Percentiles rank a stretch among this genome's conserved stretches.
Conservation (phyloP, 1,140 invertebrate species). For the Bombus ignitus region DNA sequence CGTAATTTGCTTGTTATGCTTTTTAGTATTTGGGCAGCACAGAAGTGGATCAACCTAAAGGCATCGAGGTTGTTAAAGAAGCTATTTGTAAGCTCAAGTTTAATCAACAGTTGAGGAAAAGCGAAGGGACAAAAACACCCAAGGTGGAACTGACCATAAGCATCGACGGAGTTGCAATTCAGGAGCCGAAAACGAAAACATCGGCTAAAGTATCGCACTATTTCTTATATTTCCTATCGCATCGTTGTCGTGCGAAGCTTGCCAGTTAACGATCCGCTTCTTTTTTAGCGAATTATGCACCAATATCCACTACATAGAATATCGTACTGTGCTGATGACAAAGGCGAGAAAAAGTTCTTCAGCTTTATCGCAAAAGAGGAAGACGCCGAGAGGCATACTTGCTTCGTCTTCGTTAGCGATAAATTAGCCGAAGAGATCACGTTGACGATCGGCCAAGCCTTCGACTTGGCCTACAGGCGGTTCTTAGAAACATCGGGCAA, state of each 20-base stretch:
- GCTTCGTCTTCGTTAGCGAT: conserved; percentile 98
- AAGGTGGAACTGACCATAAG: conserved; percentile 97
- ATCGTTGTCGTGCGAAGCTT: neutral
- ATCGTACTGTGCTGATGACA: conserved; percentile 99
- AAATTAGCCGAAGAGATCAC: conserved; percentile 98
- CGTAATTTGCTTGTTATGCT: neutral
- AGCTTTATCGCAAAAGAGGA: conserved; percentile 97
- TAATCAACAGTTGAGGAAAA: conserved; percentile 95
- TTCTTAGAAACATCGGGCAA: conserved; percentile 91
- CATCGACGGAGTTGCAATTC: conserved; percentile 97
- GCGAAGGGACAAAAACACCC: conserved; percentile 94
- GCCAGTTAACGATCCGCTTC: conserved; percentile 35
- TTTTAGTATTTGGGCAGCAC: conserved; percentile 96
- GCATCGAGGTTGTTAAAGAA: conserved; percentile 98
- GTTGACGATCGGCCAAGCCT: conserved; percentile 97
- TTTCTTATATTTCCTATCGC: neutral
- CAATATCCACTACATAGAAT: conserved; percentile 98
- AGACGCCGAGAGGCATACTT: conserved; percentile 92
- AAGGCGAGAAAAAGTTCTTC: conserved; percentile 98
- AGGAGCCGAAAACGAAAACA: conserved; percentile 86
- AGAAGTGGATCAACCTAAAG: conserved; percentile 96
- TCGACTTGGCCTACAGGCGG: conserved; percentile 96
- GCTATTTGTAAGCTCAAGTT: conserved; percentile 97
- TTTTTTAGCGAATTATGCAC: conserved; percentile 89
- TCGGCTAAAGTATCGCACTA: conserved; percentile 74